phyloP scores from a whole-genome alignment of 2,888 invertebrate genomes.

The Polyommatus icarus region DNA sequence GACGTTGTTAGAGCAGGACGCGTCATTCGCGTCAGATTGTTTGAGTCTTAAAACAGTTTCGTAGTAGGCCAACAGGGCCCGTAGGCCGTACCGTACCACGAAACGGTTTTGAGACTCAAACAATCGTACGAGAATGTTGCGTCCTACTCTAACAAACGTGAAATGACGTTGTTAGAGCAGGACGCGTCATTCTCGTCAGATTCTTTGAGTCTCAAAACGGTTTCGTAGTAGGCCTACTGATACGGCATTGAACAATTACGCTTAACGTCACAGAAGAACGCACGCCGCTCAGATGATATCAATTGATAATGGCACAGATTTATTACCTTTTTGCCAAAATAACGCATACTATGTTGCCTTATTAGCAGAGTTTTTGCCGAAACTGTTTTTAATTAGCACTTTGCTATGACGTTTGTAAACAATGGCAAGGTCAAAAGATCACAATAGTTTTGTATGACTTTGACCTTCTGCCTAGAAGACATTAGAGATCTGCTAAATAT shows the following conservation, averaged over 20 bases:
- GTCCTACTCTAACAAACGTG: too few species aligned
- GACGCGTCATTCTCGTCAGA: too few species aligned
- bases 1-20: too few species aligned
- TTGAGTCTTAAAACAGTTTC: too few species aligned
- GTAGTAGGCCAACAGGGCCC: too few species aligned
- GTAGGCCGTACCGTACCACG: too few species aligned
- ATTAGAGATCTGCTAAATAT: neutral
- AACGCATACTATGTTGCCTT: neutral
- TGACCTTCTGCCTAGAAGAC: neutral
- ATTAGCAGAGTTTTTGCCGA: neutral
- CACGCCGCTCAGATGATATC: neutral
- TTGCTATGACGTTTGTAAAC: neutral
- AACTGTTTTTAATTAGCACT: neutral
- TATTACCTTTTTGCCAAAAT: neutral
- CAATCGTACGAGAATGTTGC: too few species aligned
- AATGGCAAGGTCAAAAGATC: neutral
- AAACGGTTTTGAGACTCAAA: too few species aligned
- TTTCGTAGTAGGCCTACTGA: too few species aligned
- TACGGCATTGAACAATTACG: slow-evolving; percentile 8
- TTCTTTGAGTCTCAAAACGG: too few species aligned
- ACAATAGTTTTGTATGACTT: neutral
- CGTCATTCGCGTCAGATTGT: too few species aligned
- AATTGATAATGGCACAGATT: neutral
- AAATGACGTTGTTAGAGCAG: too few species aligned
- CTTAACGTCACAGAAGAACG: slow-evolving; percentile 6